Evolutionary conservation across 2,888 invertebrate genomes (phyloP), one percentile per base, ranked within the genome.

Genomic region (Caenorhabditis afra): DNA sequence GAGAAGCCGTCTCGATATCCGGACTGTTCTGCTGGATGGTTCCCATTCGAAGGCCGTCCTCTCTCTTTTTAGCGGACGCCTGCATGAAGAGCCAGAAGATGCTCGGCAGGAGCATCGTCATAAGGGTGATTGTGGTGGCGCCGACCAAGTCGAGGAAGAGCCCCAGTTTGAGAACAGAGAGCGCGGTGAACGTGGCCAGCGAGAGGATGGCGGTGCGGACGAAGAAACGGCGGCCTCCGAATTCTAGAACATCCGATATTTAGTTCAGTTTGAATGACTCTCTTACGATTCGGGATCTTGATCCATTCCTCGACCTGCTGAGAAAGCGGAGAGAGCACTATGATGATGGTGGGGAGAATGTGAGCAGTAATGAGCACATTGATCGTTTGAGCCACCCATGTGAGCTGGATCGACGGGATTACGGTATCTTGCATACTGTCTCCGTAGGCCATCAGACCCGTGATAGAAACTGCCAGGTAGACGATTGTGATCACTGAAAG

Each of bases 41-140:
- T 52, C 80, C 77, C 8, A 35, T 20, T 47, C 35, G 58, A 20
- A 81, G n/a, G 4, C 67, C 53, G 3, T 75, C 75, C 20, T 76
- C 65, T 64, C 84, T 47, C 49, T 82, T 85, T 57, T 78, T 79
- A 3, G 68, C 47, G 11, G 83, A 78, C 10, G 84, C 82, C 23
- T 81, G 79, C 65, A 86, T 66, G 71, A 76, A 86, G 8, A 85
- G 66, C 74, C 81, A 82, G 78, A 86, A 86, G 37, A 86, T 64
- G 39, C 77, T 73, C 1, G 86, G 86, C 0, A 86, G 62, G n/a
- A 86, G 37, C 83, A 86, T 85, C 0, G 85, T 85, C 79, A 83
- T 79, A 12, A 84, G 41, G 23, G 86, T 81, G 55, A 85, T 83
- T 11, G 86, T 86, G 3, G 85, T 79, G 23, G 81, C 85, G 1